phyloP scores from a whole-genome alignment of 2,888 invertebrate species.

The Cerastoderma edule region DNA sequence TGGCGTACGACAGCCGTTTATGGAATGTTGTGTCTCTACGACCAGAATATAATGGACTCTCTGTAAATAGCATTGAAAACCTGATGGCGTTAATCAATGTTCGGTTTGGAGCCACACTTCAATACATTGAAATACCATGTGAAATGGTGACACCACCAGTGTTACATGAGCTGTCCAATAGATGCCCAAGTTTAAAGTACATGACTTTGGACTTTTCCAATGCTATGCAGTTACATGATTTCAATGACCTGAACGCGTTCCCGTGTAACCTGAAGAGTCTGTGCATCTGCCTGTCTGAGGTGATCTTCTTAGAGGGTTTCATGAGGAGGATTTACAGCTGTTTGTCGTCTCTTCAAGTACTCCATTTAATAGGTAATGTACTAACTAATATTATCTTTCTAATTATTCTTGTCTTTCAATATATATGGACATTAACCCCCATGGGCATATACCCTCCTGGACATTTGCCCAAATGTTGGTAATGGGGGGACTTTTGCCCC shows the following conservation, averaged over 20 bases:
- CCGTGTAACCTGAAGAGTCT: slow-evolving; percentile 98
- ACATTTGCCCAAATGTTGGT: no score
- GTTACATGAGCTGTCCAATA: slow-evolving; percentile 97
- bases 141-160: slow-evolving; percentile 98
- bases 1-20: slow-evolving; percentile 96
- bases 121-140: slow-evolving; percentile 89
- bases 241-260: slow-evolving; percentile 99
- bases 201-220: slow-evolving; percentile 99
- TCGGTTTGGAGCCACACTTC: slow-evolving; percentile 84
- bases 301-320: slow-evolving; percentile 99
- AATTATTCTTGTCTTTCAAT: no score
- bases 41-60: slow-evolving; percentile 97
- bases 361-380: slow-evolving; percentile 97
- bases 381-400: no score
- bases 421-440: no score
- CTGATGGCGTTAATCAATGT: slow-evolving; percentile 91
- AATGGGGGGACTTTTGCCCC: no score
- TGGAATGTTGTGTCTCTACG: slow-evolving; percentile 98
- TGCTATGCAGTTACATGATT: slow-evolving; percentile 95
- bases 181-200: slow-evolving; percentile 84
- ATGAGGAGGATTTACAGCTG: slow-evolving; percentile 99
- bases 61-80: slow-evolving; percentile 93
- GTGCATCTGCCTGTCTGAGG: slow-evolving; percentile 98
- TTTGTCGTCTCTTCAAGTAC: slow-evolving; percentile 97
- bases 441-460: no score